Evolutionary conservation across 2,888 invertebrate species (phyloP).

Genomic region (Pammene fasciana): DNA sequence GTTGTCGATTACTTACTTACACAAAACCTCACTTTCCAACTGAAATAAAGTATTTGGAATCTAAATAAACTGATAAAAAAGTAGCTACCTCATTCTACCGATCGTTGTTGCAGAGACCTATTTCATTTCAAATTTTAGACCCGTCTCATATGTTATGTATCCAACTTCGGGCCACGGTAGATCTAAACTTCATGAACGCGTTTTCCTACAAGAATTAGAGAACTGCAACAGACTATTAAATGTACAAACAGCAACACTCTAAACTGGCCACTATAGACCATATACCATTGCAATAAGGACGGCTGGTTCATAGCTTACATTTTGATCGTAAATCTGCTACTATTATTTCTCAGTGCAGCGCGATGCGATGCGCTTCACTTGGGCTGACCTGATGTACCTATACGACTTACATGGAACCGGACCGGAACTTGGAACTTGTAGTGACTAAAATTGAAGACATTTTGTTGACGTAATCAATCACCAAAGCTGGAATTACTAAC

Average conservation of each 20-base stretch:
- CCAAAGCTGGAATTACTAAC: slow-evolving; percentile 1
- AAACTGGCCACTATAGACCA: background rate
- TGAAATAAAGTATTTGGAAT: background rate
- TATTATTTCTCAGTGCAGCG: background rate
- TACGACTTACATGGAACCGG: too few relatives aligned
- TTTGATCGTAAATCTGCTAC: slow-evolving; percentile 20
- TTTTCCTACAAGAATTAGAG: too few relatives aligned
- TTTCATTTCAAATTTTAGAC: background rate
- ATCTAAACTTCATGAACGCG: too few relatives aligned
- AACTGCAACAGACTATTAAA: too few relatives aligned
- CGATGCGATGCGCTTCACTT: slow-evolving; percentile 12
- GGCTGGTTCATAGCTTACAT: slow-evolving; percentile 5
- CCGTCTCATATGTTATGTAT: background rate
- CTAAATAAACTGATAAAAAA: too few relatives aligned
- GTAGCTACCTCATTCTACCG: too few relatives aligned
- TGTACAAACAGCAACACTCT: too few relatives aligned
- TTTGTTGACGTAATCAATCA: slow-evolving; percentile 12
- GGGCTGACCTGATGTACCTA: too few relatives aligned
- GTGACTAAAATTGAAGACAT: background rate
- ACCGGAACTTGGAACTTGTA: too few relatives aligned
- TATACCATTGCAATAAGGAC: too few relatives aligned
- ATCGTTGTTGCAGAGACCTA: background rate
- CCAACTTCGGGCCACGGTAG: too few relatives aligned
- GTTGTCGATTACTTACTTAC: background rate
- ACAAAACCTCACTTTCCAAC: background rate